These are phyloP conservation scores for Synergus gifuensis DNA, from an alignment of 2,888 invertebrate species.

Conservation along the genomic window DNA sequence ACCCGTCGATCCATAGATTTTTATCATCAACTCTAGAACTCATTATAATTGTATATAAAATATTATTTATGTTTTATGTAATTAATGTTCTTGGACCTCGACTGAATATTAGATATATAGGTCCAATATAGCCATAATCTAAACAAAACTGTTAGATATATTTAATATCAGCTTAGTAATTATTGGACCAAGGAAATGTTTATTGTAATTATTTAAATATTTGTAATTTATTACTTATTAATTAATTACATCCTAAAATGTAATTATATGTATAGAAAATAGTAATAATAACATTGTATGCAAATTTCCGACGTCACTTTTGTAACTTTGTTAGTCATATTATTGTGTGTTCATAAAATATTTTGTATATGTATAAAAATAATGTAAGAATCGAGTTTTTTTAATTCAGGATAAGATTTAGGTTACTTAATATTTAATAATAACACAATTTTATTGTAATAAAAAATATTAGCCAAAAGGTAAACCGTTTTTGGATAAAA, in stretches of 20 bases:
- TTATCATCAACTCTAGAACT: neutral
- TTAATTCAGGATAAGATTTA: neutral
- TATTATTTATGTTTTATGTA: neutral
- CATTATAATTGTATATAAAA: neutral
- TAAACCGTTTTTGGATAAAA: no score
- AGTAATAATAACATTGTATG: neutral
- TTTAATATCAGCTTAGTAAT: neutral
- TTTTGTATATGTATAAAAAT: no score
- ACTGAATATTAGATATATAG: conserved; percentile 4
- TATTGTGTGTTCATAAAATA: neutral
- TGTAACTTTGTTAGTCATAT: neutral
- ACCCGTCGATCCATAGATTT: neutral
- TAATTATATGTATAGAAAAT: neutral
- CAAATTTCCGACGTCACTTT: neutral
- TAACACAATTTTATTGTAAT: no score
- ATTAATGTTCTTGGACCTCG: neutral
- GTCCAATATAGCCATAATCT: neutral
- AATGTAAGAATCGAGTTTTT: no score
- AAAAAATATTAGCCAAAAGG: no score
- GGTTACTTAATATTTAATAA: neutral
- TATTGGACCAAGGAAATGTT: neutral
- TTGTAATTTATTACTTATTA: neutral
- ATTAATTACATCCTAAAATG: no score
- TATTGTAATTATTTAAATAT: neutral
- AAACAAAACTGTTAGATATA: neutral